A percentile compares a stretch with the other conserved stretches of the same genome.
Evolutionary conservation across 2,888 invertebrate species (phyloP).

Genomic region (Aphodius granarius): DNA sequence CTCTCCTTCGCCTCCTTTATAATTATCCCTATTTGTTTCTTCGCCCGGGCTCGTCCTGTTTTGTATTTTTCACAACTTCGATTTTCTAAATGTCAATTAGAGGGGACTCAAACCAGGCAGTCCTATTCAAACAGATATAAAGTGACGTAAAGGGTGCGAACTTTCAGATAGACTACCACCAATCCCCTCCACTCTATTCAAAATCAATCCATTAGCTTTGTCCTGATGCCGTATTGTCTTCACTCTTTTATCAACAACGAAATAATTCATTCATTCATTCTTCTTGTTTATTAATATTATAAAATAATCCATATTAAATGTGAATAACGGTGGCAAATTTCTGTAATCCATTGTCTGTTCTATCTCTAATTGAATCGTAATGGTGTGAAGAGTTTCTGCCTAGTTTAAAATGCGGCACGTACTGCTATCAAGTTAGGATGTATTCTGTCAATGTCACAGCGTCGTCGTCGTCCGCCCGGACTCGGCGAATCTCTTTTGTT

Average conservation of each 20-base stretch:
- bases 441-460: constrained; percentile 7
- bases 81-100: not conserved
- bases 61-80: not conserved
- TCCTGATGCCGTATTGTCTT: not conserved
- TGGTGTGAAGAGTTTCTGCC: not conserved
- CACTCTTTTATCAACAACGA: not conserved
- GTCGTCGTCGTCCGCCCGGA: constrained; percentile 3
- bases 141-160: not conserved
- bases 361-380: not conserved
- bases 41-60: not conserved
- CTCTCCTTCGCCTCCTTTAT: not conserved
- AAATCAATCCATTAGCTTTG: not conserved
- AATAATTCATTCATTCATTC: no score
- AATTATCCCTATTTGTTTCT: not conserved
- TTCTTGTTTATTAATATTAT: not conserved
- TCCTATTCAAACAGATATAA: not conserved
- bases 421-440: constrained; percentile 8
- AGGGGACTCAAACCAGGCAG: not conserved
- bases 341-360: not conserved
- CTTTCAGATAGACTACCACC: not conserved
- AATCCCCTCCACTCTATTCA: not conserved
- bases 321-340: not conserved
- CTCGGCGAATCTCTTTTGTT: constrained; percentile 26
- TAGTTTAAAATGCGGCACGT: not conserved
- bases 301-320: not conserved